Evolutionary conservation across 2,797 vertebrate species (phyloP), one percentile per base, ranked within the genome.

Genomic region (Cheirogaleus major): DNA sequence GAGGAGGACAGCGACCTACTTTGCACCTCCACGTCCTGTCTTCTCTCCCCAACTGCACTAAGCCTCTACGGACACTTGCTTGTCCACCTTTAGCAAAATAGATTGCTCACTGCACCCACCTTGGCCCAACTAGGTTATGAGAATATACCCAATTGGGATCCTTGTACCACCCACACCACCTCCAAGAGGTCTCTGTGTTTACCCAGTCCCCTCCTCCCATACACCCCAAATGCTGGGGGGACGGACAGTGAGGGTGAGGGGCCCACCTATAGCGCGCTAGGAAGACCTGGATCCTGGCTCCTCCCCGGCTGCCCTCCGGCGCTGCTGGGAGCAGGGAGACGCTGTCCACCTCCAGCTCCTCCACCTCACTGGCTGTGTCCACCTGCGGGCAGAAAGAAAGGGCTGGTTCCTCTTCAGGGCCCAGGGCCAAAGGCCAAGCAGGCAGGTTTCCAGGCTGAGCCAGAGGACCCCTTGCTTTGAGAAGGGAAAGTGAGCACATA

Each of bases 331-430:
- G 98, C 2, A 99, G 98, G 76, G 99, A 99, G 89, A 99, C 91
- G 2, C 98, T 99, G 78, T 99, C 99, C 5, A 99, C 99, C 97
- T 99, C 99, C 98, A 99, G 93, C 76, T 99, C 99, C 97, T 99
- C 99, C 97, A 99, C 99, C 97, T 99, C 99, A 98, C 99, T 99
- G 95, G 99, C 99, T 43, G 99, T 99, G 98, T 99, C 99, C 98
- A 99, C 99, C 99, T 99, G 43, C n/a, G 85, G 59, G 25, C 11
- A 97, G 73, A 57, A 25, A 93, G 98, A 78, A 89, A 20, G 35
- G 65, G 95, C 75, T 57, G 72, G 48, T 59, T 82, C 11, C 41
- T 92, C 75, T 78, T 55, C 45, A 63, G 48, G 82, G 69, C 61
- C 63, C 45, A 20, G 43, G 41, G 43, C 65, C 59, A 48, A 67